These are phyloP conservation scores for Proisotoma minuta DNA, from an alignment of 2,888 invertebrate genomes.

Conservation along the genomic window DNA sequence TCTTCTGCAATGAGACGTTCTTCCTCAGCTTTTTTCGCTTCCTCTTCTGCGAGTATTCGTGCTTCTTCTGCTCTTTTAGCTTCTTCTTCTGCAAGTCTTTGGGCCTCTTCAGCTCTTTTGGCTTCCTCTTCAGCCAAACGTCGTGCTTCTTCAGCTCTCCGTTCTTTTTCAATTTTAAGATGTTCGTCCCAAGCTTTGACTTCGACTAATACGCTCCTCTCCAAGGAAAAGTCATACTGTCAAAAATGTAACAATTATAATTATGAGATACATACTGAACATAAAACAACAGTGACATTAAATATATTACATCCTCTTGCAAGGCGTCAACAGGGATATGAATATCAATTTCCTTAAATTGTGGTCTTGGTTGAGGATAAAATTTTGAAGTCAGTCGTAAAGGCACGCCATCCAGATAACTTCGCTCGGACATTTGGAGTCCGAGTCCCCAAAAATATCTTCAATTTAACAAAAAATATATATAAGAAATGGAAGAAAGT, in stretches of 20 bases:
- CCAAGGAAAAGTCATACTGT: conserved; percentile 68
- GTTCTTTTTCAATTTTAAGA: conserved; percentile 51
- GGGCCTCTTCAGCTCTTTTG: conserved; percentile 17
- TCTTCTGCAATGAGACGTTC: neutral
- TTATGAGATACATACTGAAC: neutral
- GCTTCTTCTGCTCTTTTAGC: conserved; percentile 55
- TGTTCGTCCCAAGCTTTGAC: conserved; percentile 62
- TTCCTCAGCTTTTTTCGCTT: conserved; percentile 17
- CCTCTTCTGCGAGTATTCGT: conserved; percentile 51
- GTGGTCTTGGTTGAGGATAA: conserved; percentile 34
- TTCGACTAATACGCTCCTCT: conserved; percentile 66
- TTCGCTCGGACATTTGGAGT: conserved; percentile 28
- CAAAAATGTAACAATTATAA: conserved; percentile 25
- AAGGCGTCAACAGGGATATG: conserved; percentile 43
- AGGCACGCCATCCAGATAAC: conserved; percentile 41
- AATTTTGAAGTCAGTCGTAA: conserved; percentile 35
- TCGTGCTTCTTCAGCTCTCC: conserved; percentile 28
- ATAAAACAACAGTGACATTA: neutral
- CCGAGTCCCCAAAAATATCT: neutral
- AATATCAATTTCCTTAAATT: conserved; percentile 41
- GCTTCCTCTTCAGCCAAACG: no score
- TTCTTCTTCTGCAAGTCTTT: conserved; percentile 54
- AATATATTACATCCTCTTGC: conserved; percentile 37
- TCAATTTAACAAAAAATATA: no score
- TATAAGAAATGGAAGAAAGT: no score